A percentile compares a stretch with the other conserved stretches of the same genome.
phyloP scores from a whole-genome alignment of 2,113 vertebrate genomes.

The Istiophorus platypterus region DNA sequence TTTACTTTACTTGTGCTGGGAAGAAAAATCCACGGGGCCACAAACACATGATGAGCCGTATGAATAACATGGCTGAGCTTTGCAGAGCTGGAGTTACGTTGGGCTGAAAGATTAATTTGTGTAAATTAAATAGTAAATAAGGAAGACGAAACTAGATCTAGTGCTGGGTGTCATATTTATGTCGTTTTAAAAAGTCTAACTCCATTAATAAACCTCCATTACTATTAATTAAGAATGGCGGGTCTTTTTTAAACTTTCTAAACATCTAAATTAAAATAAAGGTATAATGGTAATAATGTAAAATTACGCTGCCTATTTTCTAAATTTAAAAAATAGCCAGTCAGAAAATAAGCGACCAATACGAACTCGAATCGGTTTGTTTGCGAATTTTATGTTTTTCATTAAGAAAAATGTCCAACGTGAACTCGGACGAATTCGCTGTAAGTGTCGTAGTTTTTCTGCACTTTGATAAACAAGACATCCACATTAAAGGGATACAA shows the following conservation, averaged over 20 bases:
- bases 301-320: not conserved
- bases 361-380: not conserved
- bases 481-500: not conserved
- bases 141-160: not conserved
- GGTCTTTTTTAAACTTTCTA: not conserved
- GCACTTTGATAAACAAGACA: not conserved
- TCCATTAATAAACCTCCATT: not conserved
- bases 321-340: not conserved
- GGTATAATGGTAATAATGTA: not conserved
- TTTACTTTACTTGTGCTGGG: slow-evolving; percentile 3
- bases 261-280: not conserved
- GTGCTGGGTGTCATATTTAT: not conserved
- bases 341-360: not conserved
- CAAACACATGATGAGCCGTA: too few species aligned
- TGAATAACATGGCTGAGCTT: not conserved
- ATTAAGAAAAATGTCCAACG: too few species aligned
- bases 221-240: not conserved
- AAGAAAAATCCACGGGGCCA: not conserved
- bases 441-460: not conserved
- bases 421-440: not conserved
- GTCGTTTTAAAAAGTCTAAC: not conserved
- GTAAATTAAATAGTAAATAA: not conserved
- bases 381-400: too few species aligned
- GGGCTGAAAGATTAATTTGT: not conserved
- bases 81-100: not conserved